Percentiles rank a stretch among this genome's conserved stretches.
Conservation (phyloP, 2,888 invertebrate species). For the Criorhina ranunculi region DNA sequence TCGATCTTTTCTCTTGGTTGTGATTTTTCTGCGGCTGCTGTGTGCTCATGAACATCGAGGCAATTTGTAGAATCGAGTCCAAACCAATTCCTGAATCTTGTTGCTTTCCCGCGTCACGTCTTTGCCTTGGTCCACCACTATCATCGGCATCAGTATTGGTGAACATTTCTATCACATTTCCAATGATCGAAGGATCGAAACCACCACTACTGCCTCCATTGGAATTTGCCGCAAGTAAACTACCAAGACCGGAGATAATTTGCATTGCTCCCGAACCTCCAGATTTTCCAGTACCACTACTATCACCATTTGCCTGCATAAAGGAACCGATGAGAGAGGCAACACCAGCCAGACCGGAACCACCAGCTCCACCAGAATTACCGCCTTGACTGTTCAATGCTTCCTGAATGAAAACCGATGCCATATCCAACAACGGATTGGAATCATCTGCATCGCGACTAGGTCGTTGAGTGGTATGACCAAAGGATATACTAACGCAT, state of each 20-base stretch:
- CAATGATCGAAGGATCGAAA: constrained; percentile 86
- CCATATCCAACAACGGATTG: constrained; percentile 89
- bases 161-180: constrained; percentile 86
- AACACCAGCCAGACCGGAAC: constrained; percentile 85
- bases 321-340: constrained; percentile 89
- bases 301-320: constrained; percentile 88
- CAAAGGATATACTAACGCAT: constrained; percentile 81
- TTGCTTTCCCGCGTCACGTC: constrained; percentile 73
- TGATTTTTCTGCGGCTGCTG: constrained; percentile 81
- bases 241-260: constrained; percentile 83
- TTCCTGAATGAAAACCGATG: constrained; percentile 88
- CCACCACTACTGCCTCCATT: constrained; percentile 85
- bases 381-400: constrained; percentile 83
- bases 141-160: constrained; percentile 81
- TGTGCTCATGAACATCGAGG: constrained; percentile 85
- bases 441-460: constrained; percentile 85
- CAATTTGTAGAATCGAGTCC: constrained; percentile 86
- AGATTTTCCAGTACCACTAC: constrained; percentile 82
- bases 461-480: constrained; percentile 80
- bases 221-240: constrained; percentile 81
- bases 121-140: constrained; percentile 69
- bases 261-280: constrained; percentile 82
- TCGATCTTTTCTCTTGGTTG: constrained; percentile 80
- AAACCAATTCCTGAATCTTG: constrained; percentile 85
- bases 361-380: constrained; percentile 82